Evolutionary conservation across 2,797 vertebrate species (phyloP), one percentile per base, ranked within the genome.

Genomic region (Dendrocincla tyrannina): DNA sequence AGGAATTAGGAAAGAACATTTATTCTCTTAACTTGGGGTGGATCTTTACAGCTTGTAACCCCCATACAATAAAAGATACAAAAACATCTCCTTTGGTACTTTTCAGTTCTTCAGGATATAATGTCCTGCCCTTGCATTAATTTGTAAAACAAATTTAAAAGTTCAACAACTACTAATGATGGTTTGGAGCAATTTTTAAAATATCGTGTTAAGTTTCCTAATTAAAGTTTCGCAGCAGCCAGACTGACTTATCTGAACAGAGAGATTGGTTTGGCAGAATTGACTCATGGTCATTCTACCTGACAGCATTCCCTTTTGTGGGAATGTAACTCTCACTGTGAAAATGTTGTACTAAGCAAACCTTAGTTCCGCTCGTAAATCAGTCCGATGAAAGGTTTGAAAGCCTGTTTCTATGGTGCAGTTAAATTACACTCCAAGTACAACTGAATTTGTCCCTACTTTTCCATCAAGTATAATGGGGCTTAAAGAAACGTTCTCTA

Each of bases 381-480:
- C 96, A 93, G 94, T 9, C 67, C 2, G 44, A 87, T 91, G 96
- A 95, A 97, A 85, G 47, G 86, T 91, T 50, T 95, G 94, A 93
- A 92, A 88, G 93, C 42, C 97, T 84, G 81, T 95, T 97, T 95
- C 96, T 95, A 67, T 20, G 47, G 80, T 33, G 69, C 73, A 93
- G 97, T 79, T 97, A 94, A 96, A 93, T 95, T 92, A 85, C 89
- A 78, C 1, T 53, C 95, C 86, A 97, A 96, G 74, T 58, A 87
- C 82, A 92, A 91, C 81, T 80, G 95, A 95, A 66, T 95, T 91
- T 91, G 91, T 89, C 94, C 93, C 94, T 87, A 39, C 73, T 89
- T 97, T 95, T 95, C 97, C 89, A 92, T 86, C 79, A 81, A 93
- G 78, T 42, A 46, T 52, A 80, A 78, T 32, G 42, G 89, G 91